Conservation (phyloP, 2,113 vertebrate genomes). For the Salminus brasiliensis region DNA sequence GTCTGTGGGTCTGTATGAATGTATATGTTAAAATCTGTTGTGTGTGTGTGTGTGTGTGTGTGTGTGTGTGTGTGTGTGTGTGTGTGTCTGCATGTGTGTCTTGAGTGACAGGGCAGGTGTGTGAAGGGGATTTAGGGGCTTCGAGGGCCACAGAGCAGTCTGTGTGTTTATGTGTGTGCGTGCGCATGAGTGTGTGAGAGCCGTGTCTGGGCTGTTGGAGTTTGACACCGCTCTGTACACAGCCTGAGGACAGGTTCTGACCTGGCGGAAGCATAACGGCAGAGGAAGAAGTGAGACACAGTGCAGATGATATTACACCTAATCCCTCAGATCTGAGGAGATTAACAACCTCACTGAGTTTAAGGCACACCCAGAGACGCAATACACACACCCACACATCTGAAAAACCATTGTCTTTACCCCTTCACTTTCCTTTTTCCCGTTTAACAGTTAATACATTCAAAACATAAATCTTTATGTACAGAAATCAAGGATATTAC, state of each 20-base stretch:
- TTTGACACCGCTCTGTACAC: conserved; percentile 24
- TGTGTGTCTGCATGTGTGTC: conserved; percentile 5
- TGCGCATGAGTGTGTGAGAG: not conserved
- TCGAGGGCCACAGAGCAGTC: conserved; percentile 18
- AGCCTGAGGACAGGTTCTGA: conserved; percentile 45
- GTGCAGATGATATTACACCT: conserved; percentile 41
- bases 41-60: conserved; percentile 4
- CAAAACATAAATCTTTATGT: no score
- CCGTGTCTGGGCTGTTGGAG: conserved; percentile 18
- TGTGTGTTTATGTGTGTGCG: not conserved
- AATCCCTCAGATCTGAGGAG: conserved; percentile 44
- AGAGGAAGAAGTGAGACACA: conserved; percentile 26
- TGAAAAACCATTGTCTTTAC: not conserved
- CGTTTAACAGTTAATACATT: no score
- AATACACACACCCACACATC: not conserved
- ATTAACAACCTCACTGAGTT: conserved; percentile 34
- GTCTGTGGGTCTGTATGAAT: not conserved
- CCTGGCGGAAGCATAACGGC: conserved; percentile 9
- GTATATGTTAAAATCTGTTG: conserved; percentile 3
- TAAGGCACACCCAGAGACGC: not conserved
- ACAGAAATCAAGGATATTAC: no score
- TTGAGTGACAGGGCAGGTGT: conserved; percentile 38
- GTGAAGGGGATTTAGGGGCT: conserved; percentile 8
- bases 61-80: conserved; percentile 14
- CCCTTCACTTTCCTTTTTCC: not conserved